A percentile compares a stretch with the other conserved stretches of the same genome.
phyloP scores from a whole-genome alignment of 1,140 invertebrate genomes.

The Drosophila paulistorum region DNA sequence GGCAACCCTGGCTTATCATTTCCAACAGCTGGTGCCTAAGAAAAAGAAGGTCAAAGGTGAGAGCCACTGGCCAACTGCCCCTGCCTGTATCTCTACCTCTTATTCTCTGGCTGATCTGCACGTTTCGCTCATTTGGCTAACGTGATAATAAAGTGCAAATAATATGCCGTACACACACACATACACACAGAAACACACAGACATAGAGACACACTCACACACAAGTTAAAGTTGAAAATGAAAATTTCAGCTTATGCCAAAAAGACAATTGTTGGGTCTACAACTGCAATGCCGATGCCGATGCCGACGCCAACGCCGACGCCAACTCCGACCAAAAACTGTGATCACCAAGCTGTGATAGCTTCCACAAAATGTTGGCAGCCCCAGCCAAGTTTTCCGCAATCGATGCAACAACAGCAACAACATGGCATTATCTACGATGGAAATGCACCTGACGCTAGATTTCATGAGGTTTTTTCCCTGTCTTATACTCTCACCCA shows the following conservation, averaged over 20 bases:
- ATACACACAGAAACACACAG: background rate
- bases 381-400: conserved; percentile 71
- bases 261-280: conserved; percentile 60
- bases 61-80: conserved; percentile 23
- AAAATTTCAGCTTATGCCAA: conserved; percentile 39
- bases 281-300: conserved; percentile 12
- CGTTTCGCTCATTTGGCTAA: conserved; percentile 82
- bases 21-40: conserved; percentile 38
- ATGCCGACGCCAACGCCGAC: conserved; percentile 14
- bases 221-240: conserved; percentile 52
- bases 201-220: conserved; percentile 1
- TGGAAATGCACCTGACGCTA: conserved; percentile 83
- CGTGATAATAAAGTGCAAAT: conserved; percentile 83
- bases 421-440: conserved; percentile 77
- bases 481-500: background rate
- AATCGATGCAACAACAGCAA: conserved; percentile 69
- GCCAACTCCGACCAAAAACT: background rate
- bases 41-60: conserved; percentile 71
- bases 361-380: conserved; percentile 22
- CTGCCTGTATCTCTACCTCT: conserved; percentile 9
- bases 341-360: conserved; percentile 58
- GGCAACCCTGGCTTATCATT: conserved; percentile 46
- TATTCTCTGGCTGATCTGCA: conserved; percentile 55
- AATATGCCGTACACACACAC: conserved; percentile 72
- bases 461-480: conserved; percentile 55